Evolutionary conservation across 2,797 vertebrate genomes (phyloP).

Genomic region (Taeniopygia guttata): DNA sequence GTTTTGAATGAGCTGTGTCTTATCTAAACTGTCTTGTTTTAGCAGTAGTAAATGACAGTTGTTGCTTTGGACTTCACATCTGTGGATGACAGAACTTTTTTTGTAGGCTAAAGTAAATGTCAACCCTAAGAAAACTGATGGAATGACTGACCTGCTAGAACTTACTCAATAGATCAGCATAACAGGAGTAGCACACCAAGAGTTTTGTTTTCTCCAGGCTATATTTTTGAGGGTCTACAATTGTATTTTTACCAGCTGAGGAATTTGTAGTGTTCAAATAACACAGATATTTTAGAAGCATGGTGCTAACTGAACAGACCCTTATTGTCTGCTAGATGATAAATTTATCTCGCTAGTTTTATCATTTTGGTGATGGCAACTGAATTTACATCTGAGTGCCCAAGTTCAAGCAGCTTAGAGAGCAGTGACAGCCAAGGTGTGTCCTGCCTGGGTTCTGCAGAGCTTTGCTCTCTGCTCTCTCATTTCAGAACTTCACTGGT

Average conservation of each 20-base stretch:
- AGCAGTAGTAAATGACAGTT: background rate
- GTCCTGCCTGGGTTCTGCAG: background rate
- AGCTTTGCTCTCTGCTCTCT: background rate
- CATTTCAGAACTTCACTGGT: background rate
- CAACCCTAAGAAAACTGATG: background rate
- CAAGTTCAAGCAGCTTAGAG: background rate
- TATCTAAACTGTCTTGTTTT: background rate
- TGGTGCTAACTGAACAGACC: background rate
- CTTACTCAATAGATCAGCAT: background rate
- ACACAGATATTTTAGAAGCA: background rate
- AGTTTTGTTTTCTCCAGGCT: background rate
- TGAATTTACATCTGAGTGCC: background rate
- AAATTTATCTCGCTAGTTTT: background rate
- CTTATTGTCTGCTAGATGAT: background rate
- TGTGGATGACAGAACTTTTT: background rate
- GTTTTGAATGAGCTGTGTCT: background rate
- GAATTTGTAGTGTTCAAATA: background rate
- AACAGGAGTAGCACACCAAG: background rate
- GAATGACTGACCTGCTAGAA: background rate
- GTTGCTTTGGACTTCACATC: background rate
- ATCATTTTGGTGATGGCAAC: background rate
- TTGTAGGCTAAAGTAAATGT: background rate
- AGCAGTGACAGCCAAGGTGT: background rate
- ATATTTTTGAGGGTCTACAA: fast-evolving
- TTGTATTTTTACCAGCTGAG: background rate